A percentile compares a stretch with the other conserved stretches of the same genome.
Evolutionary conservation across 2,888 invertebrate species (phyloP).

Genomic region (Calameuta pallipes): DNA sequence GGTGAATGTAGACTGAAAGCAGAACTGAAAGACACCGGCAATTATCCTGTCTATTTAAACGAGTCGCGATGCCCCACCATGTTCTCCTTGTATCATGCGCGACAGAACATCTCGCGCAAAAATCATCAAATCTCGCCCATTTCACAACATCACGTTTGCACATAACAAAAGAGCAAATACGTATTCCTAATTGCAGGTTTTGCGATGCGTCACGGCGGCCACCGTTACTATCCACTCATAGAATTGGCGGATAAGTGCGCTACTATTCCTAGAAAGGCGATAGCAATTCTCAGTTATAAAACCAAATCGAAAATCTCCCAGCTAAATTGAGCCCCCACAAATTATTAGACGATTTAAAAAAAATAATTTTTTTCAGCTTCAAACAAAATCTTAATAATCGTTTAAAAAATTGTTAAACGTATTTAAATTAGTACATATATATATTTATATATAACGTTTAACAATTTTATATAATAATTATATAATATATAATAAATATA

Average conservation of each 20-base stretch:
- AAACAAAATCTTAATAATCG: neutral
- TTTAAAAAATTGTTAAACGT: neutral
- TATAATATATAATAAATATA: too few relatives aligned
- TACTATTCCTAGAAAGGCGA: neutral
- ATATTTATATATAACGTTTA: too few relatives aligned
- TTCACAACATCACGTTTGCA: neutral
- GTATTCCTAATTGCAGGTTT: neutral
- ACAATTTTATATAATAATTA: too few relatives aligned
- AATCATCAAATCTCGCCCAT: neutral
- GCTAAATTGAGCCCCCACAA: neutral
- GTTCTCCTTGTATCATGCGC: constrained; percentile 34
- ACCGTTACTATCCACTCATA: neutral
- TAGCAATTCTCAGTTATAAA: neutral
- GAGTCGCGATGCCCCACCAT: constrained; percentile 41
- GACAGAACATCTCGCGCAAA: constrained; percentile 1
- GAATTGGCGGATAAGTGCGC: neutral
- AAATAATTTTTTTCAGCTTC: neutral
- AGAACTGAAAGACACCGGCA: constrained; percentile 49
- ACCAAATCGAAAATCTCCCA: neutral
- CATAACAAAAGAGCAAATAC: neutral
- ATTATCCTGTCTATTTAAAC: constrained; percentile 55
- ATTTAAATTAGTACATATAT: too few relatives aligned
- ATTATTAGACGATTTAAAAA: neutral
- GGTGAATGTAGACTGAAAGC: constrained; percentile 1
- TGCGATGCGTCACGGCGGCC: neutral